Percentiles rank a stretch among this genome's conserved stretches.
Conservation (phyloP, 2,888 invertebrate genomes). For the Spilosoma lubricipeda region DNA sequence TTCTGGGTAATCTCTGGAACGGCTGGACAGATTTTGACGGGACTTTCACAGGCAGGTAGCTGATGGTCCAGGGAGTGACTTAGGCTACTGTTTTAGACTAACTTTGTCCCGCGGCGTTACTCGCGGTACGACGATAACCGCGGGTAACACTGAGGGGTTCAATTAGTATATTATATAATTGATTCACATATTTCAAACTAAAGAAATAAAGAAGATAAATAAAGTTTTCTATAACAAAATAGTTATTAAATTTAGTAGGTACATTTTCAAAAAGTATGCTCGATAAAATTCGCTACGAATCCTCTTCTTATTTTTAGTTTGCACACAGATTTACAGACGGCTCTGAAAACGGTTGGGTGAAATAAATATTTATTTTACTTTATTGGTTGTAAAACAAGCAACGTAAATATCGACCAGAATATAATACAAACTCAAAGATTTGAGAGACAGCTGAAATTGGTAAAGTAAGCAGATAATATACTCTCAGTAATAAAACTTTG, state of each 20-base stretch:
- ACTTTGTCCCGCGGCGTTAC: no score
- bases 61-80: no score
- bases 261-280: background rate
- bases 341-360: conserved; percentile 7
- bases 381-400: conserved; percentile 15
- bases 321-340: conserved; percentile 8
- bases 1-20: no score
- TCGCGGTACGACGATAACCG: no score
- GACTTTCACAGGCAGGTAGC: no score
- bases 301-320: conserved; percentile 8
- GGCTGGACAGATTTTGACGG: no score
- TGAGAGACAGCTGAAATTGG: conserved; percentile 8
- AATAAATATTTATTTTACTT: conserved; percentile 13
- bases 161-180: no score
- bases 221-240: background rate
- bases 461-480: conserved; percentile 10
- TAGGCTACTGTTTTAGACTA: no score
- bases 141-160: no score
- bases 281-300: background rate
- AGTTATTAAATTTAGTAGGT: background rate
- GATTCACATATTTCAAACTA: background rate
- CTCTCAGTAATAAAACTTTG: conserved; percentile 9
- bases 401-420: conserved; percentile 7
- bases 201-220: background rate
- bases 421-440: conserved; percentile 8